Evolutionary conservation across 2,888 invertebrate species (phyloP), one percentile per base, ranked within the genome.

Genomic region (Acanthosepion esculentum): DNA sequence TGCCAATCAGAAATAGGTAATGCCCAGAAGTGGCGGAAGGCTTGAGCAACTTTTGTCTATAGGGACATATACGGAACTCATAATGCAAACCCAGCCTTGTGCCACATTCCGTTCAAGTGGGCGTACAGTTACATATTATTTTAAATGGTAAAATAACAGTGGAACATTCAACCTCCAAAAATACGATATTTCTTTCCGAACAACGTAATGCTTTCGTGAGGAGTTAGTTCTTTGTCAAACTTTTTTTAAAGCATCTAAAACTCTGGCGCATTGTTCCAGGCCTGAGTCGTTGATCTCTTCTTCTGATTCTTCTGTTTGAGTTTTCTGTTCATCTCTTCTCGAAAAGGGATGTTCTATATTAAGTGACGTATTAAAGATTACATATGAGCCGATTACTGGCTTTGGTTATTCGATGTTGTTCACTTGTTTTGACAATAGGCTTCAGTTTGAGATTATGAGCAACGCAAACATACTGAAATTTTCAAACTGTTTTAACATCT

Each of bases 281-380:
- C n/a, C 78, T n/a, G n/a, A n/a, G n/a, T 15, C 15, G 23, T 15
- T 78, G 78, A n/a, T 78, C 78, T 78, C 78, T 29, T 33, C n/a
- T 78, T n/a, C 15, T 33, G n/a, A 15, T n/a, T n/a, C 18, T 78
- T n/a, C 78, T 33, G n/a, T 78, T 33, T 33, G 78, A 78, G n/a
- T 78, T n/a, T n/a, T n/a, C 15, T 78, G 8, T 15, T 78, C 15
- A 15, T 15, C n/a, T 78, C 23, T 26, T 64, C 26, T 64, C 15
- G 15, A 78, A 78, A 78, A 78, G n/a, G n/a, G 15, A 78, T 33
- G 78, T n/a, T 78, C 78, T n/a, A n/a, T 78, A 78, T 78, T 78
- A n/a, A 78, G 78, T n/a, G 78, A 78, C 78, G 78, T 78, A 78
- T 78, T 78, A 78, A n/a, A 78, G 78, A 78, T 78, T 78, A 78